Evolutionary conservation across 1,140 invertebrate species (phyloP), one percentile per base, ranked within the genome.

Genomic region (Lutraria rhynchaena): DNA sequence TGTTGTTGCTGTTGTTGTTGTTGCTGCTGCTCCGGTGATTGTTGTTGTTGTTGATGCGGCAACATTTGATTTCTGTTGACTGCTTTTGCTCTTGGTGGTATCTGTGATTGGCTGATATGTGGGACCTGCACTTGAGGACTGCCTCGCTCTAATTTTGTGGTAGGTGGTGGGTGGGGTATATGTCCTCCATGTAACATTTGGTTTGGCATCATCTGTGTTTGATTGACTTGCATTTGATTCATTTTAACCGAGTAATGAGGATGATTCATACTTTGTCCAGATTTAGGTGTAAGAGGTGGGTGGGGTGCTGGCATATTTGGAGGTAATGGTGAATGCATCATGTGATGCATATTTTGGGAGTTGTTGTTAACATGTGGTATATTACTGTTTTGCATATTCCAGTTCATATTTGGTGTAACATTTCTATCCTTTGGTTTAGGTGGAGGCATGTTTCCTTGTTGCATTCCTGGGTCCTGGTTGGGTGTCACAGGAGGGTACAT

Each of bases 51-150:
- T 57, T 83, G 87, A 44, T 55, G 81, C 74, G 83, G 81, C 31
- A 86, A 83, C 63, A 86, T 77, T 41, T 85, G 86, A 41, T 85
- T 85, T 51, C 87, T 78, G 77, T 63, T 86, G 44, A 83, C 86
- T 55, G 89, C 88, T 73, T 91, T 91, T n/a, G 88, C 88, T 55
- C 88, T 83, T n/a, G 90, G 85, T 69, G 90, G 90, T 41, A 91
- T 90, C 73, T 91, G 90, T 37, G 91, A 91, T 80, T 90, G 90
- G 73, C 90, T 91, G 27, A 92, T 91, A 78, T 90, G 90, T n/a
- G 91, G 91, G 17, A 92, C 91, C 70, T 92, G 91, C 22, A 92
- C 90, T 85, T 90, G 87, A 0, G 91, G 91, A 81, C 88, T 90
- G 13, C 87, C 73, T 5, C 89, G 82, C 76, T 92, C 85, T n/a